Conservation (phyloP, 2,113 vertebrate genomes). For the Corydoras maculifer region DNA sequence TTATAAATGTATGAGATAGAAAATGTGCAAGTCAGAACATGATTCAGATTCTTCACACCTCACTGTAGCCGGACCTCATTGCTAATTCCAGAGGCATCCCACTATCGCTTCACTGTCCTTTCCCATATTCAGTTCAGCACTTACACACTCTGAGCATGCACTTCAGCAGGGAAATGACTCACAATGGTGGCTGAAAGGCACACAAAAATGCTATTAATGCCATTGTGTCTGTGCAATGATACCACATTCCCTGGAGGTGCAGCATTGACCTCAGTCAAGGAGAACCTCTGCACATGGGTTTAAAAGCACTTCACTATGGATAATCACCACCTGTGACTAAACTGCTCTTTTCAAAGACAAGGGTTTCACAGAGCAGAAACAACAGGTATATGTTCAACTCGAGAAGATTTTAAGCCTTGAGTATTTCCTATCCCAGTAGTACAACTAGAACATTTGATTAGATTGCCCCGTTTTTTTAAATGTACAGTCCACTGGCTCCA, state of each 20-base stretch:
- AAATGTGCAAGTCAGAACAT: background rate
- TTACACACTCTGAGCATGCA: constrained; percentile 1
- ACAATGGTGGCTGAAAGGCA: constrained; percentile 9
- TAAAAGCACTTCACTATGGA: constrained; percentile 8
- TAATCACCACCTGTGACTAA: constrained; percentile 24
- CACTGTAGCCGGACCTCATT: constrained; percentile 1
- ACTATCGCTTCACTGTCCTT: background rate
- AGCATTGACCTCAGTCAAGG: constrained; percentile 19
- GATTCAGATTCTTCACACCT: background rate
- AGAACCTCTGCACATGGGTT: constrained; percentile 4
- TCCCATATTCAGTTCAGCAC: background rate
- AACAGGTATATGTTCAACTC: background rate
- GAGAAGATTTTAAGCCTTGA: background rate
- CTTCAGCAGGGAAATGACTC: background rate
- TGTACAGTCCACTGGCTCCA: background rate
- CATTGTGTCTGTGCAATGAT: constrained; percentile 11
- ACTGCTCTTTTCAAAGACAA: constrained; percentile 1
- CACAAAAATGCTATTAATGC: constrained; percentile 13
- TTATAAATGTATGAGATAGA: background rate
- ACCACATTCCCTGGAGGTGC: constrained; percentile 4
- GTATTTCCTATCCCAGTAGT: too few relatives aligned
- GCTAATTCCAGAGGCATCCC: constrained; percentile 7
- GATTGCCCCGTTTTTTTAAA: background rate
- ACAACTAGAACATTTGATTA: background rate
- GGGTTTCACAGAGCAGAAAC: background rate